phyloP scores from a whole-genome alignment of 2,797 vertebrate genomes.

The Simalia tracyae region DNA sequence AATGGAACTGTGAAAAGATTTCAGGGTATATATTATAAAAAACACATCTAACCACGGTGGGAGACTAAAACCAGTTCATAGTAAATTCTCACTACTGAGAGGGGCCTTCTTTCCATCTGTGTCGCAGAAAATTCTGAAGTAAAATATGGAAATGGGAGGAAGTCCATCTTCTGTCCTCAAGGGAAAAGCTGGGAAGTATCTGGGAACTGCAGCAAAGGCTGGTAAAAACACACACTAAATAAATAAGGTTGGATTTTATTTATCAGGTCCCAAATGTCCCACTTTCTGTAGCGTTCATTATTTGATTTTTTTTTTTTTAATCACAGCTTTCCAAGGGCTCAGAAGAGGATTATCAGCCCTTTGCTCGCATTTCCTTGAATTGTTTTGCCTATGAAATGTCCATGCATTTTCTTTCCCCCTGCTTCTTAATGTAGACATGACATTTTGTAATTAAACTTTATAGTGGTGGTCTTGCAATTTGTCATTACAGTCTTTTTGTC shows the following conservation, averaged over 20 bases:
- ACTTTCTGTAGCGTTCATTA: neutral
- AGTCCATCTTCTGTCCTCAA: neutral
- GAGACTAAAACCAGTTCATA: neutral
- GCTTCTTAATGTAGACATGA: no score
- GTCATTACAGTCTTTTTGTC: no score
- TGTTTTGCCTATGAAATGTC: neutral
- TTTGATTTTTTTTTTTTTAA: neutral
- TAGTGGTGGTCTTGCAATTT: no score
- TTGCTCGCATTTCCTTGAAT: neutral
- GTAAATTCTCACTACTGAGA: neutral
- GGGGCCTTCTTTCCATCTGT: neutral
- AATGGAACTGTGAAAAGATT: neutral
- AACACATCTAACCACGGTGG: neutral
- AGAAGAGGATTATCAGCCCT: neutral
- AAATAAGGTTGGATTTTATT: neutral
- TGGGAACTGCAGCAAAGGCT: neutral
- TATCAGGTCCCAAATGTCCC: neutral
- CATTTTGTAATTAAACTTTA: no score
- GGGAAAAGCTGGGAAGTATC: neutral
- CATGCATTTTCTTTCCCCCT: neutral
- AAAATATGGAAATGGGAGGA: neutral
- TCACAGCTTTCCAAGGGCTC: neutral
- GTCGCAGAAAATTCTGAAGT: neutral
- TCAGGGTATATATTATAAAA: neutral
- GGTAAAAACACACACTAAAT: neutral